Evolutionary conservation across 2,888 invertebrate species (phyloP).

Genomic region (Eilema griseolum): DNA sequence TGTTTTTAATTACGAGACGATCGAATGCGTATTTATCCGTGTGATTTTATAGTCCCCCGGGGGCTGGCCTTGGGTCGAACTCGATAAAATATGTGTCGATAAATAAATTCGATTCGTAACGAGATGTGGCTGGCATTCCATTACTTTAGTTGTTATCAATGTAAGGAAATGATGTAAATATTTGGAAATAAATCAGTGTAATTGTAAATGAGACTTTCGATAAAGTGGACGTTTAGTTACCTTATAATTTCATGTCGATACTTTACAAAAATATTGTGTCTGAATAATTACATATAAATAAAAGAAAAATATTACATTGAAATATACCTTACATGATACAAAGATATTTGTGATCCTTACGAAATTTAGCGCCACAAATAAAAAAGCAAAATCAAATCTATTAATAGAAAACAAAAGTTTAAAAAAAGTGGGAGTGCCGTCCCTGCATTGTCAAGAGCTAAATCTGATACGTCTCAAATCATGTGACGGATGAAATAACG

Average conservation of each 20-base stretch:
- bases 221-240: background rate
- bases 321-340: background rate
- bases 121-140: slow-evolving; percentile 80
- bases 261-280: background rate
- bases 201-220: slow-evolving; percentile 13
- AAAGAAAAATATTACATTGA: background rate
- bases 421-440: slow-evolving; percentile 44
- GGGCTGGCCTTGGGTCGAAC: slow-evolving; percentile 71
- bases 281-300: background rate
- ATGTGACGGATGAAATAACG: slow-evolving; percentile 76
- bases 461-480: slow-evolving; percentile 76
- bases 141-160: slow-evolving; percentile 56
- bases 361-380: background rate
- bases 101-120: slow-evolving; percentile 85
- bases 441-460: slow-evolving; percentile 60
- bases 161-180: slow-evolving; percentile 61
- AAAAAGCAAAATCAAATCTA: slow-evolving; percentile 26
- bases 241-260: background rate
- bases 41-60: slow-evolving; percentile 85
- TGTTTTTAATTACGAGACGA: slow-evolving; percentile 84
- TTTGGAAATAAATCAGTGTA: slow-evolving; percentile 51
- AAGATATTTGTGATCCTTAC: background rate
- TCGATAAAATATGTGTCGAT: slow-evolving; percentile 81
- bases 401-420: slow-evolving; percentile 39
- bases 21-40: slow-evolving; percentile 83